These are phyloP conservation scores for Eurosta solidaginis DNA, from an alignment of 1,140 invertebrate genomes.

Conservation along the genomic window DNA sequence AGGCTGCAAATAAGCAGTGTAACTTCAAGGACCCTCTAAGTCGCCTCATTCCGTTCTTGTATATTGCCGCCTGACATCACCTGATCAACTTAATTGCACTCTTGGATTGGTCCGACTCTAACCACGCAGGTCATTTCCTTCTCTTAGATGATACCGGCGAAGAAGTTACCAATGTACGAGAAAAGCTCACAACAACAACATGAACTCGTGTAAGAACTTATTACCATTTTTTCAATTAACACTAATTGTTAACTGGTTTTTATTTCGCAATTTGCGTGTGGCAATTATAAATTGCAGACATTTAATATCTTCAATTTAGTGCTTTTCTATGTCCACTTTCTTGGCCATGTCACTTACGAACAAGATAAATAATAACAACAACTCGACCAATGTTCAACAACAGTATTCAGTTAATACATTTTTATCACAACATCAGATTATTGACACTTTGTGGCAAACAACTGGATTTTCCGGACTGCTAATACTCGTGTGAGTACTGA, in stretches of 20 bases:
- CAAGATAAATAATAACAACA: neutral
- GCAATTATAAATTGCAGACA: slow-evolving; percentile 10
- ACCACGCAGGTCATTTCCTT: no score
- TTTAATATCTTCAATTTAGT: slow-evolving; percentile 16
- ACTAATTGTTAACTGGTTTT: slow-evolving; percentile 2
- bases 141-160: no score
- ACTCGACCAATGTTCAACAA: neutral
- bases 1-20: no score
- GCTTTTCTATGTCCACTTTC: slow-evolving; percentile 21
- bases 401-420: neutral
- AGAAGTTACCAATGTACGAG: no score
- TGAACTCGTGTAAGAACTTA: neutral
- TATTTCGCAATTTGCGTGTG: neutral
- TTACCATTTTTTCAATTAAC: neutral
- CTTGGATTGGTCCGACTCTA: no score
- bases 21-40: no score
- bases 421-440: slow-evolving; percentile 22
- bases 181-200: neutral
- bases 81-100: no score
- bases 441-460: slow-evolving; percentile 6
- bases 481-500: neutral
- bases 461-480: slow-evolving; percentile 8
- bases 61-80: no score
- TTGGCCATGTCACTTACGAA: neutral
- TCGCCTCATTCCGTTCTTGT: no score